Base-by-base conservation (phyloP, 2,888 invertebrate species). In the Clostera curtula region DNA sequence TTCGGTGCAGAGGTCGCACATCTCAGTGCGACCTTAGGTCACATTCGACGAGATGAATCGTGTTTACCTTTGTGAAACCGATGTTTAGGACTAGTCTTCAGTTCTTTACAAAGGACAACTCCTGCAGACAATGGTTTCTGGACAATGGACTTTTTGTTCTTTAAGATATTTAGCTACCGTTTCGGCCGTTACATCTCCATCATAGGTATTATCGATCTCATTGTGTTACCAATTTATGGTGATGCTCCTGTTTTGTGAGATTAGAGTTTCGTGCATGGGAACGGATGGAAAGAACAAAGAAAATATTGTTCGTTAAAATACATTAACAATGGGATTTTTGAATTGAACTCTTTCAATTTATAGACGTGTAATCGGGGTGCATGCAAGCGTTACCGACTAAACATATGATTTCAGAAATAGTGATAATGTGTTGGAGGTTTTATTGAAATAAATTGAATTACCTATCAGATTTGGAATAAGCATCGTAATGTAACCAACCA, bases 251-350 rank as follows among this genome's bases (percentile, higher is more conserved):
- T 53, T 39, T 45, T 50, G 36, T 50, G 42, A 37, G 48, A 58
- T 73, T 75, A 71, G 57, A 72, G 72, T 74, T 69, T 74, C 65
- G 61, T 57, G 49, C 77, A 66, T 80, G 82, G 69, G 80, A 82
- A 80, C 49, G 28, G 29, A 25, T 42, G 50, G 55, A 29, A 36
- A 20, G 19, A 20, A 20, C 16, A 17, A 21, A 6, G 11, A 10
- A n/a, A 15, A 22, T 8, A 22, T 21, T 21, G 13, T 22, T 13
- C 11, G 3, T 20, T 20, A 11, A n/a, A 2, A 4, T 11, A 1
- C 8, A 5, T 5, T 10, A 5, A n/a, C n/a, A 10, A 19, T 19
- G 19, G 4, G 10, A 11, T 5, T 10, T 19, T 4, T 10, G 11
- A 10, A 19, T 18, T n/a, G n/a, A n/a, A n/a, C n/a, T n/a, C n/a